Evolutionary conservation across 2,888 invertebrate genomes (phyloP).

Genomic region (Scrobipalpa costella): DNA sequence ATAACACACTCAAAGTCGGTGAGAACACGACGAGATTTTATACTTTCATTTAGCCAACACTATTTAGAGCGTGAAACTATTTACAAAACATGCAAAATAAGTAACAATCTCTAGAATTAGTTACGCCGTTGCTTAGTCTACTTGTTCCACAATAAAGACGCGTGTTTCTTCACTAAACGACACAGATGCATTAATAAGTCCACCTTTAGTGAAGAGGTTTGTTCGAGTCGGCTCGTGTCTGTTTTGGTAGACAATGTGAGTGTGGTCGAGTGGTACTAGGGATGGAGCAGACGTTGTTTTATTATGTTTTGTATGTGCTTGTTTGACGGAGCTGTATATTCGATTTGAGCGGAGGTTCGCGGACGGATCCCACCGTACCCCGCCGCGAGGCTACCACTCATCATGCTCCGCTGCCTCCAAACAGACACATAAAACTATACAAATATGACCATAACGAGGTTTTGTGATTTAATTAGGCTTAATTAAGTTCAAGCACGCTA

Average conservation of each 20-base stretch:
- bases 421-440: slow-evolving; percentile 41
- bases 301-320: neutral
- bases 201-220: slow-evolving; percentile 1
- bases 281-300: neutral
- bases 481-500: slow-evolving; percentile 62
- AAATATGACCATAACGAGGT: slow-evolving; percentile 50
- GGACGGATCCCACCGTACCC: neutral
- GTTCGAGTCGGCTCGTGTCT: slow-evolving; percentile 5
- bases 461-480: slow-evolving; percentile 68
- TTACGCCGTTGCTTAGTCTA: slow-evolving; percentile 75
- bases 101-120: slow-evolving; percentile 79
- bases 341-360: neutral
- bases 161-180: slow-evolving; percentile 70
- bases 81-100: slow-evolving; percentile 81
- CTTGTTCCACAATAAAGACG: slow-evolving; percentile 68
- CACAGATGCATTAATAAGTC: slow-evolving; percentile 66
- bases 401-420: slow-evolving; percentile 32
- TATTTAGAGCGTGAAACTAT: slow-evolving; percentile 78
- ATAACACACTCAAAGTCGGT: neutral
- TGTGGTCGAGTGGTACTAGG: neutral
- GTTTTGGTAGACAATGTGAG: slow-evolving; percentile 6
- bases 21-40: slow-evolving; percentile 51
- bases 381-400: slow-evolving; percentile 27
- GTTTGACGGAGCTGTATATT: neutral
- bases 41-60: slow-evolving; percentile 73